Percentiles rank a stretch among this genome's conserved stretches.
These are phyloP conservation scores for Periplaneta americana DNA, from an alignment of 1,140 invertebrate genomes.

Conservation along the genomic window DNA sequence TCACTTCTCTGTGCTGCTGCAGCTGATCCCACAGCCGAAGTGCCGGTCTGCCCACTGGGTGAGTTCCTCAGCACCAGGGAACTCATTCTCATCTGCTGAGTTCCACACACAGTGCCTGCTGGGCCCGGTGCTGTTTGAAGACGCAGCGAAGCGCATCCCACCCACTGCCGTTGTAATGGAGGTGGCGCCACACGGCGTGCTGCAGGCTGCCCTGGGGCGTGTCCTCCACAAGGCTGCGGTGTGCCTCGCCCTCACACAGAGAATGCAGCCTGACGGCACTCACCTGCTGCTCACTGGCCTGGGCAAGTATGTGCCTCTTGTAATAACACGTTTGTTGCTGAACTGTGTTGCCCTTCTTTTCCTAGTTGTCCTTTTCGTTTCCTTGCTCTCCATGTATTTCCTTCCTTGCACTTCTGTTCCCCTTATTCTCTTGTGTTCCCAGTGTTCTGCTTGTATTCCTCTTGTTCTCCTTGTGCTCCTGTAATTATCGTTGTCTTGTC, in stretches of 20 bases:
- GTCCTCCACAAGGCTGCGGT: slow-evolving; percentile 34
- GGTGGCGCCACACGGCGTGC: slow-evolving; percentile 51
- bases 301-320: background rate
- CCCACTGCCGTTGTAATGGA: slow-evolving; percentile 70
- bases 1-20: slow-evolving; percentile 11
- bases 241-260: background rate
- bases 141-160: slow-evolving; percentile 69
- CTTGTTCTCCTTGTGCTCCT: too few relatives aligned
- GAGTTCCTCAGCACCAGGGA: slow-evolving; percentile 53
- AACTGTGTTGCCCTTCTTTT: too few relatives aligned
- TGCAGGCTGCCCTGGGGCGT: slow-evolving; percentile 52
- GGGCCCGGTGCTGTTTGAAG: slow-evolving; percentile 78
- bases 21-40: slow-evolving; percentile 47
- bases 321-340: too few relatives aligned
- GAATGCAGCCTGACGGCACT: background rate
- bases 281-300: background rate
- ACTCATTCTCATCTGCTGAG: slow-evolving; percentile 58
- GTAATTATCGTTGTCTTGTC: too few relatives aligned
- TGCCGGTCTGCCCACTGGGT: slow-evolving; percentile 50
- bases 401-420: too few relatives aligned
- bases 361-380: too few relatives aligned
- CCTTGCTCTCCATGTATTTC: too few relatives aligned
- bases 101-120: slow-evolving; percentile 92
- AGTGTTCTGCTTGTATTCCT: too few relatives aligned
- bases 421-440: too few relatives aligned